Base-by-base conservation (phyloP, 53 echinoderm and acorn worm species). In the Holothuria leucospilota region DNA sequence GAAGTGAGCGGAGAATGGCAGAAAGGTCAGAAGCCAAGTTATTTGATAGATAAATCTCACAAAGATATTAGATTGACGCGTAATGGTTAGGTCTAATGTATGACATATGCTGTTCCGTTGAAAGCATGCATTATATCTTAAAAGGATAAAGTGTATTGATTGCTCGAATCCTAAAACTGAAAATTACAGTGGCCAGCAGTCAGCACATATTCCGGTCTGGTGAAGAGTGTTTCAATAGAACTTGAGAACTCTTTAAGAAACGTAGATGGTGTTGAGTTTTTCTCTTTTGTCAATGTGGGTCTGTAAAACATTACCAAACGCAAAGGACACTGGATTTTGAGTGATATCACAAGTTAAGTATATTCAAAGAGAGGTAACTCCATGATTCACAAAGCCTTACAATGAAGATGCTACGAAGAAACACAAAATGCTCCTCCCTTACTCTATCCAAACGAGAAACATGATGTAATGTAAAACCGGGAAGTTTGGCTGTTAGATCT, bases 31-130 rank as follows among this genome's bases (percentile, higher is more conserved):
- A 89, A 14, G 61, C 29, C 9, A 84, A 59, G 40, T 84, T 58
- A 49, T 46, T 75, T 8, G 75, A 49, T 46, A 61, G 41, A 56
- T 2, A 8, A 28, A 85, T 63, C 42, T 84, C 58, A 20, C 60
- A 74, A 59, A 84, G 27, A 39, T 72, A 39, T 73, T 63, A 28
- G 69, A 69, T 18, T 82, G 59, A 21, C 89, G 89, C 40, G 92
- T 86, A 27, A 92, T 89, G 53, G 89, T 71, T 34, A 92, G 71
- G 74, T 89, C 87, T 51, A 91, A 78, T 67, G 87, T 91, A 40
- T 87, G 89, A 79, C 86, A 93, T 79, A 87, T 93, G 90, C 51
- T 93, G 93, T 73, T 88, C 69, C 40, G 90, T 65, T 86, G 8
- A 71, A 67, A 41, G 85, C 84, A 53, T 61, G 20, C 26, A 93